Evolutionary conservation across 2,113 vertebrate species (phyloP), one percentile per base, ranked within the genome.

Genomic region (Peromyscus maniculatus): DNA sequence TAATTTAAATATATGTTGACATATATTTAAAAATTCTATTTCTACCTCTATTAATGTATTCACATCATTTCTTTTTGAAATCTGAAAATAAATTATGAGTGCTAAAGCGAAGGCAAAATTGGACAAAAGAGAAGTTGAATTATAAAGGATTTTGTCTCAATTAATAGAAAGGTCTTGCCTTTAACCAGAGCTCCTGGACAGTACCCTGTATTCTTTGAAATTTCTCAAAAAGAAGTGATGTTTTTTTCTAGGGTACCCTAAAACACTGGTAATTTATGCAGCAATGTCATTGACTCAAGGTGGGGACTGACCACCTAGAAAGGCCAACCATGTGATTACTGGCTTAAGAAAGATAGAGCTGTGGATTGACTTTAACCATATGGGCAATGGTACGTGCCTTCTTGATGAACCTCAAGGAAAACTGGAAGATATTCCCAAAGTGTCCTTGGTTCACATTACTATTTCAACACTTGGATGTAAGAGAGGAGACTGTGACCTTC

Each of bases 51-150:
- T 93, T 71, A 96, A 84, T 71, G 89, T n/a, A 71, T 24, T 0
- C 10, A 49, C 9, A 11, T 64, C 28, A 67, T 80, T 77, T 88
- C 7, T 66, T 89, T 66, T 95, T 78, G 72, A 87, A 78, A n/a
- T 88, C 89, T 80, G 12, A 97, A 71, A 71, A 57, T 36, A 66
- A 91, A 7, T 69, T 87, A 31, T 46, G 77, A 36, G 33, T 72
- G 64, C 26, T 92, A 62, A 82, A 87, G 52, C 57, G 59, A 64
- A 49, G n/a, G 12, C 52, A 83, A 92, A 97, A 31, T 1, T 89
- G 82, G 21, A 46, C 95, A 46, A 52, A 64, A 71, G 31, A 39
- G 80, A 88, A 90, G 66, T 28, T 57, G 6, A 93, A 39, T 80
- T 89, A 52, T n/a, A 46, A 92, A 96, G 2, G 89, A 80, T 57